Evolutionary conservation across 1,140 invertebrate species (phyloP).

Genomic region (Bombus difficillimus): DNA sequence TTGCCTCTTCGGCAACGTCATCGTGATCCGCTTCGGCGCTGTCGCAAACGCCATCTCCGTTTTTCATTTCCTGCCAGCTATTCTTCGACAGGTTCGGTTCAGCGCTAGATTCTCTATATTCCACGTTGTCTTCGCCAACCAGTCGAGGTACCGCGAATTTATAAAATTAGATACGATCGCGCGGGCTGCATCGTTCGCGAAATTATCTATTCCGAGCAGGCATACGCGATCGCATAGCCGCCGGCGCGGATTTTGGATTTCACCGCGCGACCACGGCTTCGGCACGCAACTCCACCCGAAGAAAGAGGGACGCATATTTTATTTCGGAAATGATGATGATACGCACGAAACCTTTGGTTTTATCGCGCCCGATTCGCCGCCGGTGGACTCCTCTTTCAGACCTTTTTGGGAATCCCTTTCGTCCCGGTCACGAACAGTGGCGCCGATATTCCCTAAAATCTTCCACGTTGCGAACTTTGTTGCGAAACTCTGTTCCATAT

Average conservation of each 20-base stretch:
- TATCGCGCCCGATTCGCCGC: constrained; percentile 37
- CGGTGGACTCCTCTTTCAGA: constrained; percentile 10
- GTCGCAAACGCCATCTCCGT: not conserved
- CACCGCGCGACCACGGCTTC: constrained; percentile 46
- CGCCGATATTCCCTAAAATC: not conserved
- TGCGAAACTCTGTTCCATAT: not conserved
- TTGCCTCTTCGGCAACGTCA: constrained; percentile 26
- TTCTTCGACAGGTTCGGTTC: not conserved
- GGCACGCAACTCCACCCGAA: constrained; percentile 55
- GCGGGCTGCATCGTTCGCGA: constrained; percentile 49
- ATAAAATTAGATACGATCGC: constrained; percentile 65
- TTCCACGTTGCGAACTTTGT: not conserved
- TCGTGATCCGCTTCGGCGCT: not conserved
- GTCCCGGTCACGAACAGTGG: constrained; percentile 19
- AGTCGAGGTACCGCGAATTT: constrained; percentile 48
- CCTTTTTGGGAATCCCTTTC: not conserved
- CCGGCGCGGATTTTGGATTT: constrained; percentile 74
- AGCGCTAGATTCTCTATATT: not conserved
- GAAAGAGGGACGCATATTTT: constrained; percentile 73
- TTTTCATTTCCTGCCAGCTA: not conserved
- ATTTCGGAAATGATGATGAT: constrained; percentile 62
- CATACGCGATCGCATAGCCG: constrained; percentile 67
- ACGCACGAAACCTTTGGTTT: constrained; percentile 49
- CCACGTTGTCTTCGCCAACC: not conserved
- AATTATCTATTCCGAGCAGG: constrained; percentile 75